Evolutionary conservation across 2,797 vertebrate genomes (phyloP), one percentile per base, ranked within the genome.

Genomic region (Rhinophrynus dorsalis): DNA sequence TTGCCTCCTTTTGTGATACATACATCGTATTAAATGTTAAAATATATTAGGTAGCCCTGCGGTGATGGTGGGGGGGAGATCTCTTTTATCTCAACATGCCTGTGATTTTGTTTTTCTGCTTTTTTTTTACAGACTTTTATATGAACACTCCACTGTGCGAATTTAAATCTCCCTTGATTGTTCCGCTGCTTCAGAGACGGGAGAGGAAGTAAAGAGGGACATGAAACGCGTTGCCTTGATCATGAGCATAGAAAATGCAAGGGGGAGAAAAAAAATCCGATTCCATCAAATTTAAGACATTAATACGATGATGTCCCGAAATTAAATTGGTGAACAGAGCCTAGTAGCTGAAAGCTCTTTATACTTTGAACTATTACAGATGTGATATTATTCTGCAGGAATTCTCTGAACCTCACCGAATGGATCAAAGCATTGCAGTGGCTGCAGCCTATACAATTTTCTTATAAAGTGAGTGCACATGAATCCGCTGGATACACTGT

Each of bases 201-300:
- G 38, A 58, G 26, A 61, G 57, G 48, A 32, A 37, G 40, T 6
- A 48, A 48, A 20, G 20, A 27, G 47, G 40, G 26, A 30, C 38
- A 48, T 18, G 20, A 71, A 63, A 50, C 21, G 26, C 9, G 21
- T 12, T 6, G 62, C 69, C 69, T 73, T 73, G 69, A 73, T 65
- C 62, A 66, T 35, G 35, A 27, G 33, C 26, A 55, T 24, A 29
- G 27, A 73, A 44, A 73, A 73, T 66, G 69, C 45, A 59, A n/a
- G n/a, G n/a, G n/a, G n/a, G n/a, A n/a, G 20, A 18, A 56, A 51
- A 71, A 63, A 51, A 63, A 72, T 27, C 42, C 42, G 47, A 72
- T 72, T 72, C 68, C 60, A 72, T 72, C 68, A 72, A 65, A 64
- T 62, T 72, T 64, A 66, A 66, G 54, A 73, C 69, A 52, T 73